Evolutionary conservation across 2,113 vertebrate species (phyloP).

Genomic region (Apteryx mantelli): DNA sequence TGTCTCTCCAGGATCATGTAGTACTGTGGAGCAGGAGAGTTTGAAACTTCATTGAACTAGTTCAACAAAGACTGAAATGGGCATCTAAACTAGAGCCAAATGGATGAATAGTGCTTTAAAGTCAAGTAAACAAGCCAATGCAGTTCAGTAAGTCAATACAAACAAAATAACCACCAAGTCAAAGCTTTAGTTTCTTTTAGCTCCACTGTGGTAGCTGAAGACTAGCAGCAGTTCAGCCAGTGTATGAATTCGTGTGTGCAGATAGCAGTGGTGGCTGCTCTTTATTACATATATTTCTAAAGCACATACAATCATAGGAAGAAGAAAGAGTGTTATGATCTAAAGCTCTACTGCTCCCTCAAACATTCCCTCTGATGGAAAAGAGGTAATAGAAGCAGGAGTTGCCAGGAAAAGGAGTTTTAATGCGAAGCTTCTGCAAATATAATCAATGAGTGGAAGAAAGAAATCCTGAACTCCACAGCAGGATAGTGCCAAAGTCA

Average conservation of each 20-base stretch:
- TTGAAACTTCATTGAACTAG: not conserved
- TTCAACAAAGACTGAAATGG: not conserved
- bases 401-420: not conserved
- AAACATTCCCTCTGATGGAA: not conserved
- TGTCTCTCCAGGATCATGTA: rapidly evolving
- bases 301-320: rapidly evolving
- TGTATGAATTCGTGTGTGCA: rapidly evolving
- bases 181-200: not conserved
- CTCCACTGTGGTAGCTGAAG: not conserved
- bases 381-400: not conserved
- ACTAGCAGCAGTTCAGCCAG: not conserved
- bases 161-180: not conserved
- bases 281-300: rapidly evolving
- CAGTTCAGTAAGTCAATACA: constrained; percentile 6
- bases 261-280: not conserved
- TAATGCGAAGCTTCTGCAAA: not conserved
- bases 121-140: constrained; percentile 8
- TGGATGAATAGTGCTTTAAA: not conserved
- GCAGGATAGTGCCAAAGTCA: not conserved
- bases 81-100: not conserved
- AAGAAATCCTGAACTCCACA: not conserved
- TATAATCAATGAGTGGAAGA: not conserved
- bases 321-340: not conserved
- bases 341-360: not conserved
- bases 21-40: not conserved